Evolutionary conservation across 2,113 vertebrate genomes (phyloP).

Genomic region (Agapornis roseicollis): DNA sequence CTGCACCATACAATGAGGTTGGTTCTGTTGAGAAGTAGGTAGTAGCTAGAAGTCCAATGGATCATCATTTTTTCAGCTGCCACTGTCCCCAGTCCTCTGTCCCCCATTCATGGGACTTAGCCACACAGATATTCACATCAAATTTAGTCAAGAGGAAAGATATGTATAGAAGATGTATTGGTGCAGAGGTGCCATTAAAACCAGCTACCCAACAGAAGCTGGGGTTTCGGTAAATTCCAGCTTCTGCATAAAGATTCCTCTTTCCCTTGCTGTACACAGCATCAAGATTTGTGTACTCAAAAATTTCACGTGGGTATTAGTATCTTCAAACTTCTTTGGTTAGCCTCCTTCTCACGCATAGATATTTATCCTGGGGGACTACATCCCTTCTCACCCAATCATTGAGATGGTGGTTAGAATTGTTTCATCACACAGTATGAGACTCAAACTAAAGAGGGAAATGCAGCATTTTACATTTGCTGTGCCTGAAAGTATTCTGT

Average conservation of each 20-base stretch:
- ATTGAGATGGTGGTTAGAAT: neutral
- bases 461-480: neutral
- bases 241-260: neutral
- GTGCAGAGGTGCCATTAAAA: neutral
- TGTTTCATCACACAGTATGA: accelerated
- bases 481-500: neutral
- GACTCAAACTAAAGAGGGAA: neutral
- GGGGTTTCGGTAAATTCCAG: neutral
- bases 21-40: neutral
- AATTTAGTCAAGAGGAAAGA: neutral
- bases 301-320: neutral
- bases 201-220: neutral
- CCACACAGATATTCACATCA: neutral
- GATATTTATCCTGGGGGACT: neutral
- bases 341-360: neutral
- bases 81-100: neutral
- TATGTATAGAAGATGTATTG: neutral
- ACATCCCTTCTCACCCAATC: neutral
- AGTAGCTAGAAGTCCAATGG: neutral
- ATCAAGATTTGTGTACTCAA: neutral
- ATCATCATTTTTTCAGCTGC: neutral
- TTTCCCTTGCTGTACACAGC: neutral
- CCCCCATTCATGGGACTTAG: neutral
- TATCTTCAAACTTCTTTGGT: neutral
- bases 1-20: neutral